Base-by-base conservation (phyloP, 2,113 vertebrate genomes). In the Galemys pyrenaicus region DNA sequence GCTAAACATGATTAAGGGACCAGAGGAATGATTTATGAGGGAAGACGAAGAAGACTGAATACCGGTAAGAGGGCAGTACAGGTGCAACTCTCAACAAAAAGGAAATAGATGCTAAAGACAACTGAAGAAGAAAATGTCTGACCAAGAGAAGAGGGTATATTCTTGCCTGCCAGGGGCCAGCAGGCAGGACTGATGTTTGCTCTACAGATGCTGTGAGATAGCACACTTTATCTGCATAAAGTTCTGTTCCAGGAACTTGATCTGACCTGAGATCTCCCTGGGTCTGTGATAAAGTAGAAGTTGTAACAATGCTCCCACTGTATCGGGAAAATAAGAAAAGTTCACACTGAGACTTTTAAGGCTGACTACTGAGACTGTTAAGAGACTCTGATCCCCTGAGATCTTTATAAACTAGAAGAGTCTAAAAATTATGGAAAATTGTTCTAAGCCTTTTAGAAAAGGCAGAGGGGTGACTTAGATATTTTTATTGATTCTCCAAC, bases 361-460 rank as follows among this genome's bases (percentile, higher is more conserved):
- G 78, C 82, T 79, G n/a, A 70, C 74, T 54, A 2, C 64, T 20
- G 93, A 95, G 94, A 77, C 58, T 88, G 77, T 74, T 62, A 54
- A 77, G 77, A 75, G 32, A 73, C 80, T 64, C 1, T 12, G 70
- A 35, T 68, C 78, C 68, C 28, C 37, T 12, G 88, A 89, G 87
- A 70, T 65, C 46, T 58, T 60, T 73, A 13, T n/a, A 87, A 73
- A 37, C 60, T 65, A 49, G 32, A 65, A 74, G 22, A 79, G 85
- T 81, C 84, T 93, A 35, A 95, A 86, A 94, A 87, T 90, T 68
- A 77, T 46, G 64, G 78, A 74, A 92, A 92, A 93, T 70, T 60
- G 51, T 67, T 83, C 37, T 22, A 35, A 65, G 67, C 37, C 20
- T 24, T 84, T 92, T 75, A 68, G 60, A 84, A 67, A 74, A 80